Conservation (phyloP, 2,797 vertebrate genomes). For the Chaetophractus vellerosus region DNA sequence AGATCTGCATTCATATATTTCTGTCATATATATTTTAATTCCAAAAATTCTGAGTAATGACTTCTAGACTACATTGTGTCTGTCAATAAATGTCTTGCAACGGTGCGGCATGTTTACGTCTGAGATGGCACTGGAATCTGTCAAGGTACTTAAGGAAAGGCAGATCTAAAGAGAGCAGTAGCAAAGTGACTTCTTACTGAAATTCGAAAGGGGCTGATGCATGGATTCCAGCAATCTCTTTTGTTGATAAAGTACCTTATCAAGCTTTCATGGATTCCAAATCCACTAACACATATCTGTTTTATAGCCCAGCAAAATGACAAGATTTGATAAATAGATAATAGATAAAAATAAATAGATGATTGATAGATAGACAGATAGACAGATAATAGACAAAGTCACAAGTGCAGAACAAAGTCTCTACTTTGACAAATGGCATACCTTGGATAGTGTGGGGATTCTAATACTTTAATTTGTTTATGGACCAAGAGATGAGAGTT, state of each 20-base stretch:
- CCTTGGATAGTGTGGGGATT: not conserved
- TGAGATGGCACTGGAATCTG: not conserved
- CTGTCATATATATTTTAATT: not conserved
- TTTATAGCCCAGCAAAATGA: not conserved
- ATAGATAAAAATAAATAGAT: not conserved
- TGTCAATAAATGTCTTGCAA: not conserved
- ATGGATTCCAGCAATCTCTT: not conserved
- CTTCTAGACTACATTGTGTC: not conserved
- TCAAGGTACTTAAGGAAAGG: not conserved
- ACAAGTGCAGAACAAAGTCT: not conserved
- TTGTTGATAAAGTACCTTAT: not conserved
- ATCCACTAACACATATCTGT: not conserved
- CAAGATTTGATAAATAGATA: not conserved
- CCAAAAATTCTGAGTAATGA: constrained; percentile 8
- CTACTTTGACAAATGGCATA: not conserved
- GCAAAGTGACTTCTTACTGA: not conserved
- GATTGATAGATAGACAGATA: rapidly evolving
- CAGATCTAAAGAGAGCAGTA: not conserved
- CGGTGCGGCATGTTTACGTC: not conserved
- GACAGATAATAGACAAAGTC: not conserved
- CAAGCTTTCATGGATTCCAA: not conserved
- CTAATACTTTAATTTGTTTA: constrained; percentile 22
- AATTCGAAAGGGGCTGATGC: not conserved
- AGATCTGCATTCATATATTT: not conserved
- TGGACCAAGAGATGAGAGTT: not conserved